Percentiles rank a stretch among this genome's conserved stretches.
Conservation (phyloP, 2,113 vertebrate species). For the Nanger granti region DNA sequence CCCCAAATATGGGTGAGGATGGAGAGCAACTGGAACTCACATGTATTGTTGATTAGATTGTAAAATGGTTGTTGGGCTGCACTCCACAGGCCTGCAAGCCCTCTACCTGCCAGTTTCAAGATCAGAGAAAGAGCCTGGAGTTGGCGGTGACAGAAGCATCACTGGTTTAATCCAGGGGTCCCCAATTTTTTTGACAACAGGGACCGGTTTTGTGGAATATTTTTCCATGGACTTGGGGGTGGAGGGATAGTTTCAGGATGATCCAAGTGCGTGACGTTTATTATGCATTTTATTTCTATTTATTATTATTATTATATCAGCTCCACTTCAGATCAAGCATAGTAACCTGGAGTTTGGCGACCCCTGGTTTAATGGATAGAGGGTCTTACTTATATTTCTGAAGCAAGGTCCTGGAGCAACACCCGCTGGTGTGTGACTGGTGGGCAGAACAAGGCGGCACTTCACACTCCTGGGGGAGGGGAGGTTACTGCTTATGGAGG, state of each 20-base stretch:
- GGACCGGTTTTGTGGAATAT: accelerated
- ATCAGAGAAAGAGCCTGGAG: neutral
- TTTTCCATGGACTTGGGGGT: neutral
- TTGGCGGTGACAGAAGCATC: neutral
- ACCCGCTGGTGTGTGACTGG: accelerated
- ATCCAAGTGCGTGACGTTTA: neutral
- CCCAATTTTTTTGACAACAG: neutral
- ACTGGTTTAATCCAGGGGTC: neutral
- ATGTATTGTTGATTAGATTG: neutral
- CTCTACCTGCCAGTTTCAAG: neutral
- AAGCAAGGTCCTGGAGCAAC: neutral
- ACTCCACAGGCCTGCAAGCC: neutral
- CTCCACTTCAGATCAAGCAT: neutral
- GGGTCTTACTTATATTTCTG: neutral
- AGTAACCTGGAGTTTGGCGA: neutral
- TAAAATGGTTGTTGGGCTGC: neutral
- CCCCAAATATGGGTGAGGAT: neutral
- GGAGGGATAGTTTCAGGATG: neutral
- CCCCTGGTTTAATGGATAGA: neutral
- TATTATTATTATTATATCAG: neutral
- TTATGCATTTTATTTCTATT: neutral
- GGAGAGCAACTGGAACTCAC: neutral
- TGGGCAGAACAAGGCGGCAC: neutral
- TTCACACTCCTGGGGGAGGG: accelerated
- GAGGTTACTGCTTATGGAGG: neutral